Conservation (phyloP, 2,113 vertebrate genomes). For the Phrynosoma platyrhinos region DNA sequence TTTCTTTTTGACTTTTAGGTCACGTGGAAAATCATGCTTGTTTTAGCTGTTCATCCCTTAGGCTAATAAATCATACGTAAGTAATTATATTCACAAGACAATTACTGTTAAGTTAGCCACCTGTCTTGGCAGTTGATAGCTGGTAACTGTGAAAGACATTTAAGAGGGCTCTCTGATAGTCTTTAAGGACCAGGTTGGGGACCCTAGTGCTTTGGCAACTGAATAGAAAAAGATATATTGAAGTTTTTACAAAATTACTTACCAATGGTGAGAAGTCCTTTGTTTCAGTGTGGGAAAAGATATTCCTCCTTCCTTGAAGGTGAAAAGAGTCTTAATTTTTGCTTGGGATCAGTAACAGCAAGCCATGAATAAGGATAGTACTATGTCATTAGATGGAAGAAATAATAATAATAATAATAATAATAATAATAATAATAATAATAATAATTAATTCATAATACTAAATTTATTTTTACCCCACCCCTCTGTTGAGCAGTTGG, state of each 20-base stretch:
- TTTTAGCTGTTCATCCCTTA: constrained; percentile 82
- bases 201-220: background rate
- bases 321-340: background rate
- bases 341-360: background rate
- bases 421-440: no score
- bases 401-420: no score
- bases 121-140: background rate
- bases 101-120: background rate
- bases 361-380: no score
- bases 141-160: background rate
- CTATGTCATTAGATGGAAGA: no score
- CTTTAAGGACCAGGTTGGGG: background rate
- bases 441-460: no score
- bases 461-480: no score
- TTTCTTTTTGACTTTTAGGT: constrained; percentile 72
- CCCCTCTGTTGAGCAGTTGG: no score
- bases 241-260: background rate
- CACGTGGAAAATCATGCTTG: constrained; percentile 79
- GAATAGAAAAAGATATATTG: background rate
- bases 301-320: background rate
- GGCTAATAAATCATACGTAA: constrained; percentile 83
- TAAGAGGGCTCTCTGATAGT: background rate
- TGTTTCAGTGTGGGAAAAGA: no score
- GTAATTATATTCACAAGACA: constrained; percentile 48
- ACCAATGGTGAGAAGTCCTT: no score